Conservation (phyloP, 2,888 invertebrate species). For the Netelia inedita region DNA sequence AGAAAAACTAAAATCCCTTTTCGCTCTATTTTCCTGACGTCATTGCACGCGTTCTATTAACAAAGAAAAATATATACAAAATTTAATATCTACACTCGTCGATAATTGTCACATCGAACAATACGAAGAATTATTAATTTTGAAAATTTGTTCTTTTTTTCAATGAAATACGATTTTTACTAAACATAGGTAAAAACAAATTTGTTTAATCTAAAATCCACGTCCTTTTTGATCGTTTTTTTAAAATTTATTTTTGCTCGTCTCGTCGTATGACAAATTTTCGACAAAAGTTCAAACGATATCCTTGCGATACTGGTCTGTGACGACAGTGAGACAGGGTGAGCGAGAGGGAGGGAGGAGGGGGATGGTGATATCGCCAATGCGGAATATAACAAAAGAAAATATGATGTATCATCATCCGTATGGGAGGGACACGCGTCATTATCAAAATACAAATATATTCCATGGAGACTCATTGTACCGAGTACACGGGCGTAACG, state of each 20-base stretch:
- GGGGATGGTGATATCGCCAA: slow-evolving; percentile 1
- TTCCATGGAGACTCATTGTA: too few species aligned
- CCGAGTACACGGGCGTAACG: too few species aligned
- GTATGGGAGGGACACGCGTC: neutral
- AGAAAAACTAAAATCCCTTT: neutral
- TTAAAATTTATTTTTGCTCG: neutral
- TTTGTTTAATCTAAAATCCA: too few species aligned
- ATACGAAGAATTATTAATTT: too few species aligned
- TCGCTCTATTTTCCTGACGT: slow-evolving; percentile 13
- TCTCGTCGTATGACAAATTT: neutral
- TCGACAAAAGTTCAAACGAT: neutral
- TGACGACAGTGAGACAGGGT: neutral
- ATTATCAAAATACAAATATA: neutral
- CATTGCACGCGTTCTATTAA: neutral
- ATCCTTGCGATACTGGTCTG: neutral
- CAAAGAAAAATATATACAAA: neutral
- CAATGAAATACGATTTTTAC: too few species aligned
- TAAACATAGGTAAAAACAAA: too few species aligned
- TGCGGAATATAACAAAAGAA: slow-evolving; percentile 12
- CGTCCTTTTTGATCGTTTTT: too few species aligned
- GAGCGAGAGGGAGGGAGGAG: neutral
- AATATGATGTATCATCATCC: neutral
- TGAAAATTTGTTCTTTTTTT: too few species aligned
- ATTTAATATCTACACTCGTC: neutral
- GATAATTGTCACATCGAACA: too few species aligned